phyloP scores from a whole-genome alignment of 2,888 invertebrate species.

The Acleris holmiana region DNA sequence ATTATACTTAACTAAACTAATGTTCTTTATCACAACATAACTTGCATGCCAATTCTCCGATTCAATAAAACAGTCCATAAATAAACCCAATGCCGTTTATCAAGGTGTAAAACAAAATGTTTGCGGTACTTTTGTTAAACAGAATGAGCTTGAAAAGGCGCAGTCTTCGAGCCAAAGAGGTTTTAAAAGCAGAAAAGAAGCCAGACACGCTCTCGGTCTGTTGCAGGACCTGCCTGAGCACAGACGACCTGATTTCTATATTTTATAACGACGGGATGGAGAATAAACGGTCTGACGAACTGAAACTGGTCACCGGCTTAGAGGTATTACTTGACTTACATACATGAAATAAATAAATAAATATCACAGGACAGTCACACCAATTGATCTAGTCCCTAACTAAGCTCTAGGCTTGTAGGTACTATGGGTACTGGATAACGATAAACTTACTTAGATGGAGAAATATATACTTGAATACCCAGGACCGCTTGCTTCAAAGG shows the following conservation, averaged over 20 bases:
- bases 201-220: constrained; percentile 14
- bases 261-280: constrained; percentile 26
- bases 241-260: constrained; percentile 33
- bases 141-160: constrained; percentile 30
- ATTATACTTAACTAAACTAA: too few relatives aligned
- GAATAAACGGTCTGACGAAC: constrained; percentile 32
- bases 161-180: constrained; percentile 5
- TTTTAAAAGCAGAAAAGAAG: constrained; percentile 27
- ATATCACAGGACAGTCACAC: too few relatives aligned
- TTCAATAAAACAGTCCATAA: too few relatives aligned
- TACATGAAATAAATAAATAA: not conserved
- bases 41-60: too few relatives aligned
- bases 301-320: constrained; percentile 34
- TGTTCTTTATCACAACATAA: too few relatives aligned
- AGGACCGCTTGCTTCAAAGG: too few relatives aligned
- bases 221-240: constrained; percentile 37
- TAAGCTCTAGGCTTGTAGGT: too few relatives aligned
- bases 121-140: constrained; percentile 30
- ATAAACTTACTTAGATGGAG: too few relatives aligned
- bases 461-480: too few relatives aligned
- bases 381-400: too few relatives aligned
- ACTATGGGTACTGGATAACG: too few relatives aligned
- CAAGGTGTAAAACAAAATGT: constrained; percentile 21
- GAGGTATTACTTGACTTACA: constrained; percentile 18
- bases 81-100: too few relatives aligned